Percentiles rank a stretch among this genome's conserved stretches.
These are phyloP conservation scores for Amphipyra tragopoginis DNA, from an alignment of 2,888 invertebrate genomes.

Conservation along the genomic window DNA sequence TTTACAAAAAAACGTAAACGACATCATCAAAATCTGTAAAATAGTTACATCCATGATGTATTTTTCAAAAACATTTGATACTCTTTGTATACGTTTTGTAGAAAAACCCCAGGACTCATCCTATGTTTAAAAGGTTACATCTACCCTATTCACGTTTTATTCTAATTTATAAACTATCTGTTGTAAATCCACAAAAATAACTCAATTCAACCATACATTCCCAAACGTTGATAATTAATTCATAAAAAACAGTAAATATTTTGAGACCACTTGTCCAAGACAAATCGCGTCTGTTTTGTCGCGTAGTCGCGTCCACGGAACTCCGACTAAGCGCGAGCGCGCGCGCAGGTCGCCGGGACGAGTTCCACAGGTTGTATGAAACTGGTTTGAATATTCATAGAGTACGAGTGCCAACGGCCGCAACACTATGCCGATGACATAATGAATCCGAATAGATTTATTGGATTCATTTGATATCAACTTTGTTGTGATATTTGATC, in stretches of 20 bases:
- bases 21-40: too few species aligned
- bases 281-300: conserved; percentile 55
- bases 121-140: too few species aligned
- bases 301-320: conserved; percentile 59
- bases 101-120: too few species aligned
- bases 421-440: conserved; percentile 81
- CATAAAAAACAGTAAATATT: conserved; percentile 22
- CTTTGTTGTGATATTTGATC: conserved; percentile 46
- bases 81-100: too few species aligned
- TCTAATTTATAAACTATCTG: too few species aligned
- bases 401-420: conserved; percentile 76
- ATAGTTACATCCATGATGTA: too few species aligned
- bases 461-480: conserved; percentile 63
- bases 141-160: background rate
- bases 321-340: conserved; percentile 33
- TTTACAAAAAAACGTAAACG: too few species aligned
- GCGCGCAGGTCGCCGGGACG: conserved; percentile 60
- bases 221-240: background rate
- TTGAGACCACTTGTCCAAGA: conserved; percentile 15
- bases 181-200: background rate
- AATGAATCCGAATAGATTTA: conserved; percentile 80
- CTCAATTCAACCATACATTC: background rate
- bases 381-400: conserved; percentile 84
- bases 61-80: too few species aligned
- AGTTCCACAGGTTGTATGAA: conserved; percentile 69